Base-by-base conservation (phyloP, 2,888 invertebrate genomes). In the Pheosia gnoma region DNA sequence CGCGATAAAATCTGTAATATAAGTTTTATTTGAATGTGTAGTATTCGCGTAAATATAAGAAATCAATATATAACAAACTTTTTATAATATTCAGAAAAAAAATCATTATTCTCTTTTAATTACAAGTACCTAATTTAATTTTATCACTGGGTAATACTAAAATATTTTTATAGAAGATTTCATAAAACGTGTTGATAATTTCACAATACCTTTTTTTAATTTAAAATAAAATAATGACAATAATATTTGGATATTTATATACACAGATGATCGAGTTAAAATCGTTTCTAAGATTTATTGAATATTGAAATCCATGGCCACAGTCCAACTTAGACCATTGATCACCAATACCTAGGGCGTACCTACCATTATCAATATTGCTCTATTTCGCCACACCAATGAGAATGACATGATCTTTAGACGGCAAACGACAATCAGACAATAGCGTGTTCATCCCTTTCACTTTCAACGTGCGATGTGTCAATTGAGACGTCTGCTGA, bases 391-490 rank as follows among this genome's bases (percentile, higher is more conserved):
- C 78, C 89, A 91, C 78, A 69, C 63, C 83, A 84, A 81, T 89
- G 91, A 87, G 90, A 90, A 89, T 89, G 88, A 90, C 90, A 88
- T 85, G 91, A 90, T 91, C 87, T 92, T 92, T 89, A 80, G 73
- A 67, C 71, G 80, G 75, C 71, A 77, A 83, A 81, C 83, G 86
- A 88, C 86, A 86, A 83, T 83, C 86, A 79, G 72, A 63, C 87
- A 84, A 85, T 84, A 74, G 68, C 61, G 80, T 72, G 79, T 79
- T 77, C 89, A 91, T 89, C 90, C 92, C 92, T 90, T 92, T 92
- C 92, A 91, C 92, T 90, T 88, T 86, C 78, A 75, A 69, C 62
- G 68, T 55, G 63, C 76, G 65, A 84, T 80, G 86, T 89, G 87
- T 89, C 88, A 86, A 91, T 89, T 88, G 87, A 82, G 77, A 81